These are phyloP conservation scores for Taurulus bubalis DNA, from an alignment of 2,113 vertebrate species.

Conservation along the genomic window DNA sequence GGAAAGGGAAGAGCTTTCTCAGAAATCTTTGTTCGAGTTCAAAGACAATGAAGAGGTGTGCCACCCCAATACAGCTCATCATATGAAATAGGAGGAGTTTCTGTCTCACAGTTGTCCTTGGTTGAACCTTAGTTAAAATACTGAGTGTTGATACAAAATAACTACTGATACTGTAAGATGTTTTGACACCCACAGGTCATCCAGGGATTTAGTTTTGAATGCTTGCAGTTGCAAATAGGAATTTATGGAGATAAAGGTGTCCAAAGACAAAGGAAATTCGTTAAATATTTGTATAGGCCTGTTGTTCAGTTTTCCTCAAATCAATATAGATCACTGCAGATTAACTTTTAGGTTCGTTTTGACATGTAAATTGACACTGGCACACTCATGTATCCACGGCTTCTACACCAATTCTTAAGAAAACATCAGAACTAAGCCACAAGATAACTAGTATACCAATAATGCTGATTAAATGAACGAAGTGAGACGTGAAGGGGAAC, in stretches of 20 bases:
- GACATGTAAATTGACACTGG: not conserved
- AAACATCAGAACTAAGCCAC: conserved; percentile 31
- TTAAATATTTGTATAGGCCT: conserved; percentile 26
- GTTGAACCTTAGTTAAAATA: conserved; percentile 28
- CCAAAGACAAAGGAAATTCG: conserved; percentile 21
- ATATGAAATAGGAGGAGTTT: conserved; percentile 37
- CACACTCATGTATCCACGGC: conserved; percentile 7
- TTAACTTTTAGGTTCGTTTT: not conserved
- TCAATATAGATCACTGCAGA: conserved; percentile 6
- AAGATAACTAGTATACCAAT: conserved; percentile 11
- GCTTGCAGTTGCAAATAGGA: not conserved
- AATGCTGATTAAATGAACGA: conserved; percentile 51
- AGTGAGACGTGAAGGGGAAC: conserved; percentile 55
- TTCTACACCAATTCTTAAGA: conserved; percentile 3
- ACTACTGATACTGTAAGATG: conserved; percentile 19
- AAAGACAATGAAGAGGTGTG: conserved; percentile 42
- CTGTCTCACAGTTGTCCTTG: not conserved
- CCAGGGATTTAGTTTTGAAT: not conserved
- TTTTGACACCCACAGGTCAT: conserved; percentile 35
- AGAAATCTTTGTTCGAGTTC: conserved; percentile 36
- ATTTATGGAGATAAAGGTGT: conserved; percentile 26
- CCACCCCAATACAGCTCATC: conserved; percentile 41
- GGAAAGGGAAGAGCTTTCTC: conserved; percentile 53
- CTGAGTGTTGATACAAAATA: conserved; percentile 17
- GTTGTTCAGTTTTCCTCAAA: conserved; percentile 11